These are phyloP conservation scores for Pogonocherus hispidulus DNA, from an alignment of 2,888 invertebrate genomes.

Conservation along the genomic window DNA sequence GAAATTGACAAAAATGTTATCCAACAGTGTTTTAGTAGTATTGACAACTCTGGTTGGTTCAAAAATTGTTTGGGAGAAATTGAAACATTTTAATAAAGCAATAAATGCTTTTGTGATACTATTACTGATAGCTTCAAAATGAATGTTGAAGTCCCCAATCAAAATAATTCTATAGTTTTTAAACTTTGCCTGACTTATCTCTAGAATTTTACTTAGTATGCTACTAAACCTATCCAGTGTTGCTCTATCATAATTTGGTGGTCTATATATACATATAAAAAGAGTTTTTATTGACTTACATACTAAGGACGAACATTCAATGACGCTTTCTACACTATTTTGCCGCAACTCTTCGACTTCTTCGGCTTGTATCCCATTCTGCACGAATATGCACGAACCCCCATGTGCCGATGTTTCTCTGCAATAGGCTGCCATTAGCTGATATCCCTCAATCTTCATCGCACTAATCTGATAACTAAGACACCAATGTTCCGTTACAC, in stretches of 20 bases:
- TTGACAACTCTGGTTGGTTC: too few species aligned
- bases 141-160: too few species aligned
- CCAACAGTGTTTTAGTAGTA: background rate
- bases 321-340: background rate
- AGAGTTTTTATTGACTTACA: slow-evolving; percentile 1
- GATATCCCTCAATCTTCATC: background rate
- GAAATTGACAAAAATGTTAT: background rate
- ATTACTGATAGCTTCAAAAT: too few species aligned
- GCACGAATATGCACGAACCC: background rate
- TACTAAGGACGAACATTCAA: background rate
- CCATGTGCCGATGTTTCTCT: background rate
- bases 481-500: too few species aligned
- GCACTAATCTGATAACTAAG: too few species aligned
- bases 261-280: background rate
- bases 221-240: background rate
- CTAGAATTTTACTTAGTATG: background rate
- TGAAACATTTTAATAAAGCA: too few species aligned
- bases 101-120: too few species aligned
- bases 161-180: background rate
- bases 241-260: background rate
- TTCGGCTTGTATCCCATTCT: background rate
- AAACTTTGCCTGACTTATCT: background rate
- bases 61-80: too few species aligned
- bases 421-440: background rate
- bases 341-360: background rate